phyloP scores from a whole-genome alignment of 1,140 invertebrate species.

The Thaumatotibia leucotreta region DNA sequence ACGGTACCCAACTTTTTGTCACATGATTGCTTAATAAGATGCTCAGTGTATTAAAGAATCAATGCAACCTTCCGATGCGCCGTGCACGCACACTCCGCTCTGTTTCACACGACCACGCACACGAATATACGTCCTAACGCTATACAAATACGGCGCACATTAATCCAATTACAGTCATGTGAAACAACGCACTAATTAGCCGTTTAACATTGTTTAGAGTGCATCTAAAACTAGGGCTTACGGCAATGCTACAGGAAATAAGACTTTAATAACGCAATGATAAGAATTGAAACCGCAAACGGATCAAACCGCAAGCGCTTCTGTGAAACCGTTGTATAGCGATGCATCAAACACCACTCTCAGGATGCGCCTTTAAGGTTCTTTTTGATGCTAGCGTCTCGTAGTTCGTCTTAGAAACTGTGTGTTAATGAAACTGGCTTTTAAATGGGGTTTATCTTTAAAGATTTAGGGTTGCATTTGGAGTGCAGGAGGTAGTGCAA shows the following conservation, averaged over 20 bases:
- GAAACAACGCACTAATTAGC: conserved; percentile 22
- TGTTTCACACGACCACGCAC: conserved; percentile 15
- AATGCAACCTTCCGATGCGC: conserved; percentile 25
- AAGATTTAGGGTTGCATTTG: not conserved
- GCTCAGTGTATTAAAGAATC: conserved; percentile 16
- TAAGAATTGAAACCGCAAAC: not conserved
- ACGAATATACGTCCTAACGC: not conserved
- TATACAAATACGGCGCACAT: conserved; percentile 2
- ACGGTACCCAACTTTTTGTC: conserved; percentile 9
- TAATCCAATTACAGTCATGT: conserved; percentile 12
- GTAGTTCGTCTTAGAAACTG: not conserved
- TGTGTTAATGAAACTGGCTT: not conserved
- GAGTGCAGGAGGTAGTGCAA: not conserved
- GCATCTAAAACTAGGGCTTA: conserved; percentile 27
- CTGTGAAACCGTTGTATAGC: not conserved
- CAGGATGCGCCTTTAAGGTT: no score
- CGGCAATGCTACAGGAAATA: conserved; percentile 23
- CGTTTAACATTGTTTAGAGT: conserved; percentile 22
- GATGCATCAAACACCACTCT: no score
- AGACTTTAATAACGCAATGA: conserved; percentile 8
- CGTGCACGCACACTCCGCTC: conserved; percentile 20
- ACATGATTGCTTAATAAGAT: conserved; percentile 13
- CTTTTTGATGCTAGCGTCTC: not conserved
- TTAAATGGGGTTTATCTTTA: not conserved
- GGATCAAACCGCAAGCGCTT: not conserved